Evolutionary conservation across 2,888 invertebrate genomes (phyloP).

Genomic region (Orthosia gracilis): DNA sequence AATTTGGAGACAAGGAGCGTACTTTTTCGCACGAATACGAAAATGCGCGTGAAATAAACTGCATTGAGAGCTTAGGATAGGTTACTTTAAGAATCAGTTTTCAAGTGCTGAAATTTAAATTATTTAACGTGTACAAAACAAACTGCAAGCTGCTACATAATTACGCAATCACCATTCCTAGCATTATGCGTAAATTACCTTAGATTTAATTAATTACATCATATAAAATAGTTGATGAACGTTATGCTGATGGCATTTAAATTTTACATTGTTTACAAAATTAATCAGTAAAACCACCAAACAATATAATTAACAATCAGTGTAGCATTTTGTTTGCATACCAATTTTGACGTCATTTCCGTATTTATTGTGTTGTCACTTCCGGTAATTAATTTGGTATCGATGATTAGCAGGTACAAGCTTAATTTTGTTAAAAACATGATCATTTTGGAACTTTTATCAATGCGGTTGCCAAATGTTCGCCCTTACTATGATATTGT

Average conservation of each 20-base stretch:
- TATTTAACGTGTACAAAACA: too few species aligned
- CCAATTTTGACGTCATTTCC: constrained; percentile 44
- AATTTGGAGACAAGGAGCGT: too few species aligned
- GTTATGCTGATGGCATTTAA: not conserved
- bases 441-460: not conserved
- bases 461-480: not conserved
- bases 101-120: too few species aligned
- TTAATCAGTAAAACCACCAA: constrained; percentile 1
- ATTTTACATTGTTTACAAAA: not conserved
- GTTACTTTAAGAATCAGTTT: too few species aligned
- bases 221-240: not conserved
- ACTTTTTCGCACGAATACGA: too few species aligned
- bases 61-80: too few species aligned
- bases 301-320: constrained; percentile 41
- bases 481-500: not conserved
- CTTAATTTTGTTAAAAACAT: constrained; percentile 25
- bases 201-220: too few species aligned
- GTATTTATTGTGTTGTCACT: constrained; percentile 38
- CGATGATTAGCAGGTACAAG: constrained; percentile 30
- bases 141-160: too few species aligned
- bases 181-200: too few species aligned
- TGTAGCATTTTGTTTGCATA: constrained; percentile 28
- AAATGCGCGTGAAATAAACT: too few species aligned
- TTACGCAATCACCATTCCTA: too few species aligned
- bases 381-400: constrained; percentile 54